A percentile compares a stretch with the other conserved stretches of the same genome.
Evolutionary conservation across 2,888 invertebrate species (phyloP).

Genomic region (Stegana nigrithorax): DNA sequence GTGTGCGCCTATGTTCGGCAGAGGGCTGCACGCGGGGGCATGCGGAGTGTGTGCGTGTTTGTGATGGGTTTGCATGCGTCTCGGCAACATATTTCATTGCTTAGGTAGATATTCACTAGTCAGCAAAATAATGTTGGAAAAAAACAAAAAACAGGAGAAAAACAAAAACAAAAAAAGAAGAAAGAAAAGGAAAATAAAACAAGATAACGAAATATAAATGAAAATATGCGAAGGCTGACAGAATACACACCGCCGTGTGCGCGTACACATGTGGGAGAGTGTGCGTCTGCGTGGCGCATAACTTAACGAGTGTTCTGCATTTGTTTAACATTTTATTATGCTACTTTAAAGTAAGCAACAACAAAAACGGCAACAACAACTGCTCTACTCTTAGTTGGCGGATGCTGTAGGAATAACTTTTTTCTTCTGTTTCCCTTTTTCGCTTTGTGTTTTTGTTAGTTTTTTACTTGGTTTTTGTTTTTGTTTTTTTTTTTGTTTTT

Average conservation of each 20-base stretch:
- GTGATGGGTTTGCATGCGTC: slow-evolving; percentile 27
- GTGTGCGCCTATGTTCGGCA: too few relatives aligned
- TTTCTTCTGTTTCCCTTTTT: slow-evolving; percentile 16
- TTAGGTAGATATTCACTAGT: slow-evolving; percentile 49
- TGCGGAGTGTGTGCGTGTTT: slow-evolving; percentile 1
- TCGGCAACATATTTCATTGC: slow-evolving; percentile 48
- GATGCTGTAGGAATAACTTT: slow-evolving; percentile 26
- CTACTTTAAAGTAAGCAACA: slow-evolving; percentile 41
- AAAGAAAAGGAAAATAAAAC: background rate
- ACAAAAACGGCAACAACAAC: slow-evolving; percentile 13
- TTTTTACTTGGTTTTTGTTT: slow-evolving; percentile 22
- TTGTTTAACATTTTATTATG: slow-evolving; percentile 55
- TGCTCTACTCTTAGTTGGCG: background rate
- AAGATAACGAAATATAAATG: slow-evolving; percentile 4
- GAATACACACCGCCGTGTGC: background rate
- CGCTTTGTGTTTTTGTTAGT: slow-evolving; percentile 11
- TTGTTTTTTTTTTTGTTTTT: slow-evolving; percentile 14
- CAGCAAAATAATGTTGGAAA: slow-evolving; percentile 42
- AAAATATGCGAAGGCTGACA: slow-evolving; percentile 8
- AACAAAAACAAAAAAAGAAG: background rate
- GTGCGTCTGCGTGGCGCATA: slow-evolving; percentile 33
- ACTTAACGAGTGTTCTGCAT: slow-evolving; percentile 50
- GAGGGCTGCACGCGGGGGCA: too few relatives aligned
- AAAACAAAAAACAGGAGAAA: slow-evolving; percentile 10
- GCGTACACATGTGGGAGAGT: background rate